Evolutionary conservation across 2,113 vertebrate species (phyloP).

Genomic region (Motacilla tschutschensis): DNA sequence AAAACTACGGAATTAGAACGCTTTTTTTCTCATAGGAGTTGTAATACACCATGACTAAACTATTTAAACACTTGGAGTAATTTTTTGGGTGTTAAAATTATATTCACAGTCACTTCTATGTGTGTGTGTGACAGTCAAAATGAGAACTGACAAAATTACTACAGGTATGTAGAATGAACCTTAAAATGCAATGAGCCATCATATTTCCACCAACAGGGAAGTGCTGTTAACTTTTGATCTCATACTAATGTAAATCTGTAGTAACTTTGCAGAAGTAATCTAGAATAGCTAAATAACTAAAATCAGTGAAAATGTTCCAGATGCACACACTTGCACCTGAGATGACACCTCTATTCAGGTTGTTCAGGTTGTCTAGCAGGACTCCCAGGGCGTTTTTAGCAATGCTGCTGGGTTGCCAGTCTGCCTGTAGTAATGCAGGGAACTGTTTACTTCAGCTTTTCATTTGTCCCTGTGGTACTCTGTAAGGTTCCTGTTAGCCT

Average conservation of each 20-base stretch:
- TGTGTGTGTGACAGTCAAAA: neutral
- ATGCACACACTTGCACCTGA: neutral
- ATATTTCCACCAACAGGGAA: neutral
- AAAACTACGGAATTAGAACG: neutral
- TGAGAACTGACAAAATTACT: neutral
- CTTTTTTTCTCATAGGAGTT: neutral
- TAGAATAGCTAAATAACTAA: neutral
- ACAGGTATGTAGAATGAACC: neutral
- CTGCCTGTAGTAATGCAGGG: neutral
- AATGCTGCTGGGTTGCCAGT: neutral
- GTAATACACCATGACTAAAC: neutral
- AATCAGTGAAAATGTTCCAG: neutral
- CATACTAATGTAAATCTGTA: neutral
- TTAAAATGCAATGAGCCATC: neutral
- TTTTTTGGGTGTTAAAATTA: neutral
- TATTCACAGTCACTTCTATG: accelerated
- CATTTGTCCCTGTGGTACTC: neutral
- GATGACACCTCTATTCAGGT: neutral
- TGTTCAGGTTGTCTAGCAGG: neutral
- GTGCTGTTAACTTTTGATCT: neutral
- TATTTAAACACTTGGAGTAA: neutral
- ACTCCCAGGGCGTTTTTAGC: neutral
- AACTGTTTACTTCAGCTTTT: neutral
- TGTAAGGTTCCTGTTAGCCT: neutral
- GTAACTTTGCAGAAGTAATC: neutral